Evolutionary conservation across 2,888 invertebrate species (phyloP).

Genomic region (Cheilosia urbana): DNA sequence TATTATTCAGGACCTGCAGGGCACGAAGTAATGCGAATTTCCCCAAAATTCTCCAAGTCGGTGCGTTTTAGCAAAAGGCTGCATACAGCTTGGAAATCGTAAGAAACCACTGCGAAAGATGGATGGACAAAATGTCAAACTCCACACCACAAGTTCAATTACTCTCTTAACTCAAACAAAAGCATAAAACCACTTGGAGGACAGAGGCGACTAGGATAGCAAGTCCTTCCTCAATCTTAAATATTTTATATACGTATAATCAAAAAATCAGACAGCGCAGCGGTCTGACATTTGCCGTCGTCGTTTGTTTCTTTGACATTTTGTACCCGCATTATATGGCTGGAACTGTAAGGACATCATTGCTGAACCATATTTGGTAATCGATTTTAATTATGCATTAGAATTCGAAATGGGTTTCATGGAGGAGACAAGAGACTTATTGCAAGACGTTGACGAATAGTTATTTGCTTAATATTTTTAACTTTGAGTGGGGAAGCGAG

Average conservation of each 20-base stretch:
- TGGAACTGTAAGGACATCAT: not conserved
- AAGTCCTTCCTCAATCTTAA: not conserved
- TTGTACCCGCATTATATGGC: not conserved
- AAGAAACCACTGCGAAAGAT: not conserved
- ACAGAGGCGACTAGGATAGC: not conserved
- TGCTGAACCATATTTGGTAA: slow-evolving; percentile 10
- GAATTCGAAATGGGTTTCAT: not conserved
- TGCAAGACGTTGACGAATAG: not conserved
- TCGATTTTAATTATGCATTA: slow-evolving; percentile 20
- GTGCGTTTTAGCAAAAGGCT: no score
- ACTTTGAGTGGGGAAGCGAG: no score
- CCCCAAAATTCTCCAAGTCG: no score
- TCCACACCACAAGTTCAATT: not conserved
- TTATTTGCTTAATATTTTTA: no score
- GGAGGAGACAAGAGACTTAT: not conserved
- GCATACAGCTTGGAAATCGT: no score
- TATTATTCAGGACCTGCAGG: no score
- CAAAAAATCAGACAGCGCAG: not conserved
- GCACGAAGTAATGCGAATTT: no score
- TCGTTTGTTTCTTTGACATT: not conserved
- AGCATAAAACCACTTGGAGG: not conserved
- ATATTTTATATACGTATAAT: not conserved
- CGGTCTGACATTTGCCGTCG: not conserved
- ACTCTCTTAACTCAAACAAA: not conserved
- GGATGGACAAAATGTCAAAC: not conserved